A percentile compares a stretch with the other conserved stretches of the same genome.
Evolutionary conservation across 2,888 invertebrate species (phyloP).

Genomic region (Escarpia spicata): DNA sequence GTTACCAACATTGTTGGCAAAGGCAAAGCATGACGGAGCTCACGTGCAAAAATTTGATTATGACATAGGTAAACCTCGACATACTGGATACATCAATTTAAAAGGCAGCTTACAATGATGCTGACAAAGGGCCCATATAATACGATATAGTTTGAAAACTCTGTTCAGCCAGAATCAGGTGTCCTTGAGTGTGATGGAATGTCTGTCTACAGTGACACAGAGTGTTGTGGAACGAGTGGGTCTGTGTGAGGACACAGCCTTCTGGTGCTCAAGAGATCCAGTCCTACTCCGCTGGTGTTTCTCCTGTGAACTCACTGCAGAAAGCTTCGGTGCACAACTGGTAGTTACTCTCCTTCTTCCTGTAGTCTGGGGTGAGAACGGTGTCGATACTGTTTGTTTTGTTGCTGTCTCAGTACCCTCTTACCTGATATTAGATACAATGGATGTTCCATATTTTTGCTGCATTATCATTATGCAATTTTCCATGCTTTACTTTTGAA

Average conservation of each 20-base stretch:
- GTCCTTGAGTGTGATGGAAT: neutral
- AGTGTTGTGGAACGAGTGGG: neutral
- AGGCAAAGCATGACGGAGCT: too few relatives aligned
- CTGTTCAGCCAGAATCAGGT: too few relatives aligned
- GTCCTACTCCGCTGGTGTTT: neutral
- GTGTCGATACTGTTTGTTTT: neutral
- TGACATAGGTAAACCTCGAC: too few relatives aligned
- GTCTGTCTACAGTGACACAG: neutral
- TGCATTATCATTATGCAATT: neutral
- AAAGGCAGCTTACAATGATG: too few relatives aligned
- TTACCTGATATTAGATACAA: too few relatives aligned
- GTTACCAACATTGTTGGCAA: too few relatives aligned
- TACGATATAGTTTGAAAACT: too few relatives aligned
- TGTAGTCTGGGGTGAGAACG: neutral
- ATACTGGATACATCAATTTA: too few relatives aligned
- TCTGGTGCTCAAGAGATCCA: neutral
- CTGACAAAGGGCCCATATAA: too few relatives aligned
- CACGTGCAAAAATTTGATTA: too few relatives aligned
- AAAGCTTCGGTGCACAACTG: neutral
- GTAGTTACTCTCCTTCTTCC: neutral
- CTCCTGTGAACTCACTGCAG: neutral
- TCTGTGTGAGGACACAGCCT: neutral
- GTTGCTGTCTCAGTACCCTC: neutral
- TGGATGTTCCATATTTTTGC: too few relatives aligned
- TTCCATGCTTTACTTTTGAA: neutral